Evolutionary conservation across 2,113 vertebrate species (phyloP), one percentile per base, ranked within the genome.

Genomic region (Hyperopisus bebe): DNA sequence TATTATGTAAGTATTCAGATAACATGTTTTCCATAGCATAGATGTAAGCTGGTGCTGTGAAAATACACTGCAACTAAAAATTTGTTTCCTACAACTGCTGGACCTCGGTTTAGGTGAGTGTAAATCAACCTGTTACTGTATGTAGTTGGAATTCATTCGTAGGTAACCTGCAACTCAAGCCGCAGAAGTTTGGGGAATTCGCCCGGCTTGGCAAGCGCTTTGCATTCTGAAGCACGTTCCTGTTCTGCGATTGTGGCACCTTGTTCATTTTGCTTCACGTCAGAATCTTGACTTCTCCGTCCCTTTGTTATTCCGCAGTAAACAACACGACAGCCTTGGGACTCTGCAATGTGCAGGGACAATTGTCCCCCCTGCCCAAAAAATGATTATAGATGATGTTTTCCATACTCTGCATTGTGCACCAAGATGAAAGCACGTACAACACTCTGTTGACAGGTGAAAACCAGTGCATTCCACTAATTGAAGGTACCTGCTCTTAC

Each of bases 291-390:
- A 94, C 94, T 95, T 94, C 92, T n/a, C 91, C 89, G 94, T 94
- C 92, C 93, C 94, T 96, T 96, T 96, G 95, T 96, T 96, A 96
- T 96, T 95, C 94, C 93, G 93, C 94, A 95, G 95, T 96, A 96
- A 96, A 95, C 95, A 96, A 96, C 95, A 94, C 90, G 86, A 91
- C 93, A 95, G 94, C 95, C 96, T 95, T 92, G 94, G 95, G 95
- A 95, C 91, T 93, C 89, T 90, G 93, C 91, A 88, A 94, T 94
- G 93, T 89, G 89, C 86, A 91, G 92, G 92, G 93, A 95, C 94
- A 92, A 95, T 94, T 94, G 94, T 92, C 91, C 48, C 13, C 87
- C 35, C 31, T 2, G 42, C 82, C 90, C 91, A 92, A 93, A 94
- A 93, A 92, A 93, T 95, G 94, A 96, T 96, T 96, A 96, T 95